Conservation (phyloP, 2,888 invertebrate genomes). For the Seira ritae region DNA sequence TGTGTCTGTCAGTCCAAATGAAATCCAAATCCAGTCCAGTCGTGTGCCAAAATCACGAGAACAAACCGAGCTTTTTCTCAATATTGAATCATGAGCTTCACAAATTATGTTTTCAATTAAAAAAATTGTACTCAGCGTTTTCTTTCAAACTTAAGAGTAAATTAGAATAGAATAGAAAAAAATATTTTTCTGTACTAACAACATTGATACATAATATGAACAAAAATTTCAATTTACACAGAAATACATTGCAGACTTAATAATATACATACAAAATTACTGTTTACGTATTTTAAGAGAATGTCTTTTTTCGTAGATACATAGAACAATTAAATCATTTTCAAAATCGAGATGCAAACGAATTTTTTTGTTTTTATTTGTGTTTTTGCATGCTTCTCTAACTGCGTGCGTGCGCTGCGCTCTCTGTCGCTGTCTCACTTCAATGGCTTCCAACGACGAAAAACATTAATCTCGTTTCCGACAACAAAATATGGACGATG, state of each 20-base stretch:
- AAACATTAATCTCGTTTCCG: neutral
- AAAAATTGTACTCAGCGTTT: neutral
- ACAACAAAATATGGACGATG: no score
- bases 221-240: slow-evolving; percentile 4
- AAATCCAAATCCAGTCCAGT: neutral
- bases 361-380: slow-evolving; percentile 49
- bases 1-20: no score
- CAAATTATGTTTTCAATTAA: neutral
- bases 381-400: slow-evolving; percentile 63
- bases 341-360: slow-evolving; percentile 28
- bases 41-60: neutral
- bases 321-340: neutral
- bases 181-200: slow-evolving; percentile 56
- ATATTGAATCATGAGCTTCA: no score
- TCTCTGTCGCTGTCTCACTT: neutral
- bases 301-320: neutral
- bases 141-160: neutral
- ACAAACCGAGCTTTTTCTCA: neutral
- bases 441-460: neutral
- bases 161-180: slow-evolving; percentile 11
- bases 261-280: neutral
- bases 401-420: slow-evolving; percentile 40
- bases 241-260: no score
- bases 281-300: neutral
- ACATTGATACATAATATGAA: slow-evolving; percentile 23